phyloP scores from a whole-genome alignment of 1,140 invertebrate genomes.

The Cataglyphis hispanica region DNA sequence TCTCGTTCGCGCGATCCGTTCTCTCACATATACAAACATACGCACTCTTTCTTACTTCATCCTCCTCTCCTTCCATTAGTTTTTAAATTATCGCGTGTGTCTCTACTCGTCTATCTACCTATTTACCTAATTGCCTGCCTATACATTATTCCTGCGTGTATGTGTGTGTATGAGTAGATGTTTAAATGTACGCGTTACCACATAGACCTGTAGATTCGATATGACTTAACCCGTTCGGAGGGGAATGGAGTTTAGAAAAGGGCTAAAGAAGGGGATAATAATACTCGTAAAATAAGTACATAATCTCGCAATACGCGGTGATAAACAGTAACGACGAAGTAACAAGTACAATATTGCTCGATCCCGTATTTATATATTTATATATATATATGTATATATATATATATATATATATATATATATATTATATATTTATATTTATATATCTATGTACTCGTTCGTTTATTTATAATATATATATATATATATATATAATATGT shows the following conservation, averaged over 20 bases:
- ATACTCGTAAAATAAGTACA: slow-evolving; percentile 71
- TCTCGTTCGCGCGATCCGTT: slow-evolving; percentile 58
- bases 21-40: slow-evolving; percentile 28
- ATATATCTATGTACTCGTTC: slow-evolving; percentile 54
- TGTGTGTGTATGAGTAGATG: slow-evolving; percentile 58
- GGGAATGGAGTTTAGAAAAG: not conserved
- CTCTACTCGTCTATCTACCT: slow-evolving; percentile 64
- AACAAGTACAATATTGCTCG: slow-evolving; percentile 75
- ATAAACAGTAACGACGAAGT: slow-evolving; percentile 72
- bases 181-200: slow-evolving; percentile 66
- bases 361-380: slow-evolving; percentile 68
- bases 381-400: slow-evolving; percentile 60
- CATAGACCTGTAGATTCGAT: slow-evolving; percentile 63
- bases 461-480: slow-evolving; percentile 69
- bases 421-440: slow-evolving; percentile 60
- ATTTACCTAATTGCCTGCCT: slow-evolving; percentile 63
- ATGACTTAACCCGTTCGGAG: slow-evolving; percentile 62
- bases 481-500: slow-evolving; percentile 65
- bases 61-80: not conserved
- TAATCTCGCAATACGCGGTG: slow-evolving; percentile 72
- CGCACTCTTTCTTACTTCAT: slow-evolving; percentile 23
- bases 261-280: not conserved
- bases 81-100: slow-evolving; percentile 27
- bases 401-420: slow-evolving; percentile 52
- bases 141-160: slow-evolving; percentile 62